Conservation (phyloP, 2,888 invertebrate genomes). For the Ectemnius continuus region DNA sequence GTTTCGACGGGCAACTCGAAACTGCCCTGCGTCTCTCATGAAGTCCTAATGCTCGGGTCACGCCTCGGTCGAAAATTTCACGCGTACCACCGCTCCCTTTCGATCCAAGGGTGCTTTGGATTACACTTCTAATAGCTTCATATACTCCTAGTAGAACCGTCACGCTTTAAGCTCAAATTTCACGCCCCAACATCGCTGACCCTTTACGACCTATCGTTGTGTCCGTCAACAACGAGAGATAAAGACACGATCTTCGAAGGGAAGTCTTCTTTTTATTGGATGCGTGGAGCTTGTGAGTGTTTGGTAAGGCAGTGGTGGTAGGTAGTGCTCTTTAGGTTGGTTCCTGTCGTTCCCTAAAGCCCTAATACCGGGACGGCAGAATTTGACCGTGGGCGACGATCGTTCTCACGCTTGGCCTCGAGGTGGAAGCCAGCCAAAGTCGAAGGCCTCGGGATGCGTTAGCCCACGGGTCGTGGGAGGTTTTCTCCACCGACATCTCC, state of each 20-base stretch:
- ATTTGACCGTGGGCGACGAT: constrained; percentile 70
- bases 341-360: constrained; percentile 59
- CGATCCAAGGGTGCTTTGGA: constrained; percentile 22
- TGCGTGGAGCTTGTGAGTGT: no score
- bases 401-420: constrained; percentile 68
- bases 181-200: constrained; percentile 19
- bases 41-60: constrained; percentile 58
- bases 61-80: constrained; percentile 58
- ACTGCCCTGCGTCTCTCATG: constrained; percentile 41
- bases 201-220: no score
- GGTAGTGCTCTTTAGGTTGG: constrained; percentile 17
- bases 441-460: constrained; percentile 39
- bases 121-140: constrained; percentile 23
- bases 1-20: constrained; percentile 11
- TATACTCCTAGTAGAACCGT: constrained; percentile 58
- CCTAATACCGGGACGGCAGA: constrained; percentile 68
- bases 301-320: background rate
- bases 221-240: no score
- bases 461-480: constrained; percentile 71
- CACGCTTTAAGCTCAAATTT: constrained; percentile 58
- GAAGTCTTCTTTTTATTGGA: no score
- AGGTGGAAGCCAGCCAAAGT: constrained; percentile 44
- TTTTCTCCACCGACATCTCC: constrained; percentile 51
- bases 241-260: no score
- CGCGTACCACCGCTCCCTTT: constrained; percentile 20